A percentile compares a stretch with the other conserved stretches of the same genome.
phyloP scores from a whole-genome alignment of 2,113 vertebrate genomes.

The Hemichromis elongatus region DNA sequence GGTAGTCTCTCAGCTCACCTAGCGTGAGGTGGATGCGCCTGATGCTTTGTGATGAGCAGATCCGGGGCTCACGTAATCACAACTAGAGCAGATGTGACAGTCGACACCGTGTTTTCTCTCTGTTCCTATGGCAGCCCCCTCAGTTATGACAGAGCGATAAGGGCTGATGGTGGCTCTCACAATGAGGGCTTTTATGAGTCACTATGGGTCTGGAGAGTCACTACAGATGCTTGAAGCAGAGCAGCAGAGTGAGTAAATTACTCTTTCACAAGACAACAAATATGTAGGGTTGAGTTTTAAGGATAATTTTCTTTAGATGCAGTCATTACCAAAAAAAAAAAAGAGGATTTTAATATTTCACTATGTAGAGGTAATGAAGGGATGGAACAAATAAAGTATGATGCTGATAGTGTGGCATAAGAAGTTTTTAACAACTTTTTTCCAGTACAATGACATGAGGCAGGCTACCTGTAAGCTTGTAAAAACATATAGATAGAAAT shows the following conservation, averaged over 20 bases:
- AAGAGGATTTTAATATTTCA: background rate
- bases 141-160: conserved; percentile 54
- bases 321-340: background rate
- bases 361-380: background rate
- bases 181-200: conserved; percentile 44
- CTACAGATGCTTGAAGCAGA: background rate
- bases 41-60: background rate
- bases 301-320: background rate
- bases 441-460: background rate
- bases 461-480: background rate
- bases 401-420: background rate
- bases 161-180: conserved; percentile 4
- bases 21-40: background rate
- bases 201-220: conserved; percentile 2
- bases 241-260: background rate
- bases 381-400: background rate
- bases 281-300: background rate
- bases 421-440: background rate
- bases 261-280: background rate
- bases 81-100: conserved; percentile 27
- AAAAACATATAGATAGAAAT: background rate
- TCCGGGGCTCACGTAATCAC: background rate
- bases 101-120: conserved; percentile 25
- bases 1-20: background rate
- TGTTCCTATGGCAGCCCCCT: conserved; percentile 30